phyloP scores from a whole-genome alignment of 2,113 vertebrate genomes.

The Cinclus mexicanus region DNA sequence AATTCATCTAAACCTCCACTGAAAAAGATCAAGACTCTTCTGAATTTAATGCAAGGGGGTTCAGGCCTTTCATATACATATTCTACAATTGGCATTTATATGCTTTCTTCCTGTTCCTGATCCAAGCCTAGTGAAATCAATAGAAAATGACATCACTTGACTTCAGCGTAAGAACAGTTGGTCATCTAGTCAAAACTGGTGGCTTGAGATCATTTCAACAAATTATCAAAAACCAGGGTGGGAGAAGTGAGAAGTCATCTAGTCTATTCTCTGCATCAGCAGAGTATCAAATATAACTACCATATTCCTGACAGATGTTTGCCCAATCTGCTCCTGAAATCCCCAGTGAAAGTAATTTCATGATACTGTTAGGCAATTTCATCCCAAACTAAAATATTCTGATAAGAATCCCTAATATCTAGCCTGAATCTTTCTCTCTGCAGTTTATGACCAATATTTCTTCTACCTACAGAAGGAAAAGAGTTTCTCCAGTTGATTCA shows the following conservation, averaged over 20 bases:
- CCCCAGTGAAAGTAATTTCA: neutral
- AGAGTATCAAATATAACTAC: constrained; percentile 16
- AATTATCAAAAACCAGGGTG: neutral
- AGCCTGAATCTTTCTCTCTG: neutral
- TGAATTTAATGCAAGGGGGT: neutral
- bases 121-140: neutral
- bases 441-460: neutral
- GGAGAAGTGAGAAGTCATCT: constrained; percentile 43
- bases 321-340: constrained; percentile 36
- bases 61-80: neutral
- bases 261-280: constrained; percentile 29
- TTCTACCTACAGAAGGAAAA: neutral
- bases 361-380: neutral
- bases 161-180: neutral
- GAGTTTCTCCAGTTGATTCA: neutral
- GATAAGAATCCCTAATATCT: neutral
- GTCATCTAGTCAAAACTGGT: constrained; percentile 24
- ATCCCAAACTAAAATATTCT: neutral
- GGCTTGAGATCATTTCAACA: constrained; percentile 25
- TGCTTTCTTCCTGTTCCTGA: neutral
- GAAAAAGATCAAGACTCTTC: neutral
- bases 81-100: neutral
- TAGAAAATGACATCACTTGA: neutral
- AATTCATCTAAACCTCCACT: neutral
- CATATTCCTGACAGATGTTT: constrained; percentile 53